A percentile compares a stretch with the other conserved stretches of the same genome.
Conservation (phyloP, 2,113 vertebrate species). For the Callocephalon fimbriatum region DNA sequence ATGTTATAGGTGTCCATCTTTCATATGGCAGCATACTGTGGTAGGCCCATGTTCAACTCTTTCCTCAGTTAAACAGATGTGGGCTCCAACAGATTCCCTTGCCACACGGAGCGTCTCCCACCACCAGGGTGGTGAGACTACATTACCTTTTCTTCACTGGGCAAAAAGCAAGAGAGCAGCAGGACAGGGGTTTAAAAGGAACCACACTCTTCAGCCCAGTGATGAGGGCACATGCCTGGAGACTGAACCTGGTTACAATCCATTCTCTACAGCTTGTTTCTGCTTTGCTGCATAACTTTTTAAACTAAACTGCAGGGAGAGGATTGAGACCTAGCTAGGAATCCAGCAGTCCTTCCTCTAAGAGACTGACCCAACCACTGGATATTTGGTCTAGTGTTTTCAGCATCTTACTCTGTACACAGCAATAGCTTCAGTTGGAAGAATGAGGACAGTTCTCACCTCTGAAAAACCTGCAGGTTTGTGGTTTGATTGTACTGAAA, state of each 20-base stretch:
- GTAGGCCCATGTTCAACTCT: neutral
- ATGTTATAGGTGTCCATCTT: neutral
- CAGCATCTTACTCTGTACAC: neutral
- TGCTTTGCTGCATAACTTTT: neutral
- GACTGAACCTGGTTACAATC: neutral
- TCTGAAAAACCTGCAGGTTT: neutral
- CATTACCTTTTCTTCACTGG: neutral
- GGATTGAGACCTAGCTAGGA: neutral
- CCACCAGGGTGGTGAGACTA: neutral
- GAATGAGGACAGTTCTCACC: neutral
- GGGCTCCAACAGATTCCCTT: neutral
- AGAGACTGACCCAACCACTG: neutral
- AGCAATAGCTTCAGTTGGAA: neutral
- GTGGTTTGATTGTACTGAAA: neutral
- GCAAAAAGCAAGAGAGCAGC: neutral
- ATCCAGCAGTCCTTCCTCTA: neutral
- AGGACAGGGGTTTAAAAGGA: neutral
- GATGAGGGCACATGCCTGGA: neutral
- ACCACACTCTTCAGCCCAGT: neutral
- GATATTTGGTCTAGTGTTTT: neutral
- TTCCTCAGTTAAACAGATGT: neutral
- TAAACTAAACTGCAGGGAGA: neutral
- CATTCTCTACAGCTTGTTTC: neutral
- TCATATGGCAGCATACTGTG: neutral
- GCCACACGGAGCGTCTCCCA: fast-evolving